Base-by-base conservation (phyloP, 2,888 invertebrate species). In the Macaria notata region DNA sequence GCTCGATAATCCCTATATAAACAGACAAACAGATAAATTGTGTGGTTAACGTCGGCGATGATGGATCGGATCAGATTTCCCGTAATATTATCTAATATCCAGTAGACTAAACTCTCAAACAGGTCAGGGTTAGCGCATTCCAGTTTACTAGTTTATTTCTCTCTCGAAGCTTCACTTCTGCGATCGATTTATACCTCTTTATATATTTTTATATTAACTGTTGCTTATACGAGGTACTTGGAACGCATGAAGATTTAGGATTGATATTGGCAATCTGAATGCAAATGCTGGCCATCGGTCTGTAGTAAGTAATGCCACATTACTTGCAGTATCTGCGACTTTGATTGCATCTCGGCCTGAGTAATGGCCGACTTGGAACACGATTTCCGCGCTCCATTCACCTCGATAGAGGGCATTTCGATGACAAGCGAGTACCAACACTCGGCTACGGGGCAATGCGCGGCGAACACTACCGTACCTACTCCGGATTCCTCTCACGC, bases 401-500 rank as follows among this genome's bases (percentile, higher is more conserved):
- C 69, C 68, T 73, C 68, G 73, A 81, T 76, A 71, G 73, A 73
- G 76, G 75, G 71, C 78, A 73, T 71, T 75, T 75, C 69, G 77
- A 75, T 75, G 78, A 75, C 77, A 74, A 73, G 19, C 19, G 19
- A 19, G 19, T 19, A 19, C 75, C 64, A 63, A 67, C 73, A 78
- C 70, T 83, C 81, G 79, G 85, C 84, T 84, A 83, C 86, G 81
- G 84, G 80, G 81, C 83, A 81, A 73, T 81, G 83, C 78, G 72
- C 78, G 68, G 68, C 78, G 75, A 79, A 80, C 86, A 79, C 73
- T 86, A 81, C 86, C 73, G 83, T 78, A 75, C 19, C 19, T 19
- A 19, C 78, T 68, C 80, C 76, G 81, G 82, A 88, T 86, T 84
- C 88, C 82, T 89, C 89, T 87, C 89, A 90, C 89, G 90, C 89